Evolutionary conservation across 2,113 vertebrate species (phyloP).

Genomic region (Aptenodytes forsteri): DNA sequence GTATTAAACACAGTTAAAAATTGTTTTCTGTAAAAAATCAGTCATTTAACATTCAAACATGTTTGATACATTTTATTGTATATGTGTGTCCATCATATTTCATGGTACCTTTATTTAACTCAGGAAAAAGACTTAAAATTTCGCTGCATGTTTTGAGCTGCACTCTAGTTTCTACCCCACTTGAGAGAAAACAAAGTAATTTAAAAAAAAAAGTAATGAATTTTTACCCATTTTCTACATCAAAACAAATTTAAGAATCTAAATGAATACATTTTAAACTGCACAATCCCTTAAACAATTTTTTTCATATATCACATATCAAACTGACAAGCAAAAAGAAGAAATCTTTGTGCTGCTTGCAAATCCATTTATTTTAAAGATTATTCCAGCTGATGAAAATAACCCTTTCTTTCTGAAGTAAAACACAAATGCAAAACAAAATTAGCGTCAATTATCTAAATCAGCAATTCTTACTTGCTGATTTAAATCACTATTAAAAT

Average conservation of each 20-base stretch:
- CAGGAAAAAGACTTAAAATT: neutral
- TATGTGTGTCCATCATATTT: neutral
- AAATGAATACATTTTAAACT: neutral
- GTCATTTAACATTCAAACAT: neutral
- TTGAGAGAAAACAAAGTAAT: neutral
- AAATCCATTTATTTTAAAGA: neutral
- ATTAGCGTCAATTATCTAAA: neutral
- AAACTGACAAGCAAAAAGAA: neutral
- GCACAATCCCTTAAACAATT: neutral
- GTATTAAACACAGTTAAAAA: neutral
- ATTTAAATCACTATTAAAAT: neutral
- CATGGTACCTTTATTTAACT: neutral
- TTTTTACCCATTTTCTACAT: neutral
- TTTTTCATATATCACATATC: neutral
- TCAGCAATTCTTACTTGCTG: neutral
- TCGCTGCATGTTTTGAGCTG: neutral
- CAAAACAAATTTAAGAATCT: neutral
- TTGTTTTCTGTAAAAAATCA: neutral
- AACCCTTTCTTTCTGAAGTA: neutral
- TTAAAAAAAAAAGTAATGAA: neutral
- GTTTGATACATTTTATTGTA: neutral
- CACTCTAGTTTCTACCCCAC: neutral
- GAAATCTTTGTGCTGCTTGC: neutral
- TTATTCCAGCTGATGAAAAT: neutral
- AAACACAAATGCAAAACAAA: neutral